Evolutionary conservation across 2,113 vertebrate genomes (phyloP).

Genomic region (Planiliza haematocheilus): DNA sequence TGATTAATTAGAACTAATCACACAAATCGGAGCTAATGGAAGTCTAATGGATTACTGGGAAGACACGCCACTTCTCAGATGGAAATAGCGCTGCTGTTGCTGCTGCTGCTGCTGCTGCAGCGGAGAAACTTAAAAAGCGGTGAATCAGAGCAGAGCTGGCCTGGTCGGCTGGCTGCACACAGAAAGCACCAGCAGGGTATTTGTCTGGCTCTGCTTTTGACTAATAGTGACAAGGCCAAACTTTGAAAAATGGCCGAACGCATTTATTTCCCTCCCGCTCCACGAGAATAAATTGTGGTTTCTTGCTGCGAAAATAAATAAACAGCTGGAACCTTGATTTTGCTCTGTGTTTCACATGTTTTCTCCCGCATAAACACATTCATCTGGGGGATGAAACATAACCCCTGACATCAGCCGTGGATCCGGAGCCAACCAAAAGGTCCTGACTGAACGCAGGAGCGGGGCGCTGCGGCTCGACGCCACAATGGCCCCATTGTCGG

Average conservation of each 20-base stretch:
- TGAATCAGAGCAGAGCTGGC: constrained; percentile 47
- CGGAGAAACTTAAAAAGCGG: constrained; percentile 33
- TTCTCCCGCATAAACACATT: constrained; percentile 64
- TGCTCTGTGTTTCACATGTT: constrained; percentile 55
- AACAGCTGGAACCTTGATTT: constrained; percentile 44
- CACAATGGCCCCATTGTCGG: constrained; percentile 80
- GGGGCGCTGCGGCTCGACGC: constrained; percentile 37
- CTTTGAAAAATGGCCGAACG: constrained; percentile 65
- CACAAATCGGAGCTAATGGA: constrained; percentile 79
- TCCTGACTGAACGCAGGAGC: constrained; percentile 66
- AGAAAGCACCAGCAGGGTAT: constrained; percentile 32
- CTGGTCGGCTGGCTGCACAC: constrained; percentile 23
- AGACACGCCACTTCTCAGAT: constrained; percentile 54
- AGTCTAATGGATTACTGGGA: constrained; percentile 77
- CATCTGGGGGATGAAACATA: constrained; percentile 66
- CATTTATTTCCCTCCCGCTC: constrained; percentile 12
- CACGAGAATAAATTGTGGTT: constrained; percentile 47
- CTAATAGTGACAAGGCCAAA: constrained; percentile 60
- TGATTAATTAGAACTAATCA: constrained; percentile 83
- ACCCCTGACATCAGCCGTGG: constrained; percentile 59
- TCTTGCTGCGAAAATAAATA: constrained; percentile 57
- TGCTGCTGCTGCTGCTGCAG: background rate
- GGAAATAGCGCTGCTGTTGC: constrained; percentile 38
- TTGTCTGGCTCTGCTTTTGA: constrained; percentile 62
- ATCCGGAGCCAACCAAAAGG: constrained; percentile 60